Evolutionary conservation across 2,888 invertebrate species (phyloP), one percentile per base, ranked within the genome.

Genomic region (Cantharis rustica): DNA sequence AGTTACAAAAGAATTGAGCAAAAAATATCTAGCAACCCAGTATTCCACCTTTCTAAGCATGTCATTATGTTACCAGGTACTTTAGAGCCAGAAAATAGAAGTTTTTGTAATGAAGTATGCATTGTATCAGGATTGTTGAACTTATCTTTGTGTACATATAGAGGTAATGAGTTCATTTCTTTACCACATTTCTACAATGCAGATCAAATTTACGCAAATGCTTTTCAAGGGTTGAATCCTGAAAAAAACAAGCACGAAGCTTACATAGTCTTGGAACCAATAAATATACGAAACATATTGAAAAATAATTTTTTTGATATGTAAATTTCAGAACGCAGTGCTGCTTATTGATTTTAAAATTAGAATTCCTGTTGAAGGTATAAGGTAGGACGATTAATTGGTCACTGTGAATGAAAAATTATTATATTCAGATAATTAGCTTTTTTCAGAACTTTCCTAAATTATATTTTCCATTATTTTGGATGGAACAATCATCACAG

Each of bases 161-260:
- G 93, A 4, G 93, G 95, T 0, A 96, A 96, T 0, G 92, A 93
- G 0, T 95, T 95, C 85, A 90, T 95, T 81, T 94, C 95, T 0
- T 91, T 94, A 81, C 96, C 96, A 0, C 96, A 96, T 87, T 96
- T 95, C 87, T 90, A 92, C 83, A 90, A 92, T 81, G 95, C 91
- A 0, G 95, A 95, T 87, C 91, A 91, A 0, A 88, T 86, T 71
- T 92, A 94, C 74, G 79, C 88, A n/a, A 88, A 92, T 3, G 89
- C 89, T 68, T 91, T 95, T 1, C 88, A 88, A 0, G 96, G 96
- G 0, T 84, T 96, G 85, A 81, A 87, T 0, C 95, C 96, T 0
- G 89, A 92, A 20, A 90, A 91, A 0, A 89, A 91, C 0, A 89
- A 91, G 15, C 95, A 96, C 84, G 91, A 92, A 78, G 94, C 95